Percentiles rank a stretch among this genome's conserved stretches.
phyloP scores from a whole-genome alignment of 2,888 invertebrate species.

The Melikaiella ostensackeni region DNA sequence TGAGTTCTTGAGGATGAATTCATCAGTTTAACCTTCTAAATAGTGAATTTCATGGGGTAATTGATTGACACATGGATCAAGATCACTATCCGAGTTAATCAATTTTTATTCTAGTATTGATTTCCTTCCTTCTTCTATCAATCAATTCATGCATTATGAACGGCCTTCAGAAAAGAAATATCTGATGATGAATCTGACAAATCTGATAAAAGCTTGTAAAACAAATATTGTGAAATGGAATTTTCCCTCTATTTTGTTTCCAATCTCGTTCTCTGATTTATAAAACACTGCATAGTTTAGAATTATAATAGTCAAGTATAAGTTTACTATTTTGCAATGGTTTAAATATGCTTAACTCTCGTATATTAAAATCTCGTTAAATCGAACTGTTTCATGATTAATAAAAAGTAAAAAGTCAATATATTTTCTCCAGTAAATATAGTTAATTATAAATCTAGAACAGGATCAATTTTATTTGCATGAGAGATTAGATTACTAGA shows the following conservation, averaged over 20 bases:
- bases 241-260: background rate
- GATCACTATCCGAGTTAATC: background rate
- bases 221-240: background rate
- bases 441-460: background rate
- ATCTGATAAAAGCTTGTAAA: background rate
- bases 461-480: conserved; percentile 12
- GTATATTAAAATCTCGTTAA: background rate
- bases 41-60: conserved; percentile 1
- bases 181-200: background rate
- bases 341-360: too few relatives aligned
- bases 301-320: too few relatives aligned
- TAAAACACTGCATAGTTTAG: background rate
- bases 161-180: background rate
- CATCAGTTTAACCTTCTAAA: background rate
- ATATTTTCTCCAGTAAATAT: background rate
- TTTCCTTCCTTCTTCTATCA: background rate
- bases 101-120: background rate
- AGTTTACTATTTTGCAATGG: too few relatives aligned
- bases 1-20: conserved; percentile 15
- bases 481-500: background rate
- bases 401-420: background rate
- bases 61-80: conserved; percentile 1
- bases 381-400: background rate
- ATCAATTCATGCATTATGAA: background rate
- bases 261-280: background rate